Conservation (phyloP, 2,888 invertebrate genomes). For the Apamea anceps region DNA sequence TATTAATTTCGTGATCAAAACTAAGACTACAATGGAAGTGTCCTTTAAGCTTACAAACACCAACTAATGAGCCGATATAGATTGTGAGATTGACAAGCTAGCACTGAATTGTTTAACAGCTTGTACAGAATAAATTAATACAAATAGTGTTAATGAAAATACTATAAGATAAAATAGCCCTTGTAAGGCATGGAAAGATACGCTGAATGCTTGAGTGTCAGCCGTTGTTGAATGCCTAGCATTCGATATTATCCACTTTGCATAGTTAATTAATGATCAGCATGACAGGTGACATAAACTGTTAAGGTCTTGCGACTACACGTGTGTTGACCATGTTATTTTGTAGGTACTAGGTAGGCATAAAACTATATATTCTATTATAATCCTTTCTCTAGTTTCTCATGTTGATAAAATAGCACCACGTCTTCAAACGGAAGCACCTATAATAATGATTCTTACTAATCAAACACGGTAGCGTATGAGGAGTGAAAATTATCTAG, state of each 20-base stretch:
- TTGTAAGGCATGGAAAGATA: conserved; percentile 51
- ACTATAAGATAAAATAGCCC: conserved; percentile 46
- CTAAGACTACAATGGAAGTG: conserved; percentile 9
- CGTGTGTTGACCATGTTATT: conserved; percentile 8
- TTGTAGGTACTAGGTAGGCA: not conserved
- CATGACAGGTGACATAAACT: conserved; percentile 40
- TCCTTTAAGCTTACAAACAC: conserved; percentile 29
- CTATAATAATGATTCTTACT: not conserved
- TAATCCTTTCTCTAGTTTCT: not conserved
- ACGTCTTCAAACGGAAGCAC: not conserved
- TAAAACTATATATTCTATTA: not conserved
- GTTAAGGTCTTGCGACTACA: conserved; percentile 25
- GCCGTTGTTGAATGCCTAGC: conserved; percentile 30
- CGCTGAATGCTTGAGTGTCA: conserved; percentile 9
- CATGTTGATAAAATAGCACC: not conserved
- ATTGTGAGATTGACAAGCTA: conserved; percentile 37
- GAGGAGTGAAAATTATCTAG: not conserved
- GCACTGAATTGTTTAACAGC: conserved; percentile 57
- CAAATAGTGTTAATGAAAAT: conserved; percentile 52
- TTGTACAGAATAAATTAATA: conserved; percentile 52
- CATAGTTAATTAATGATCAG: conserved; percentile 58
- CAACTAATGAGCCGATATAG: conserved; percentile 33
- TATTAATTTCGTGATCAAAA: conserved; percentile 29
- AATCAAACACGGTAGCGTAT: not conserved
- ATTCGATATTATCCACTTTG: conserved; percentile 50